phyloP scores from a whole-genome alignment of 2,797 vertebrate genomes.

The Sebastes elongatus region DNA sequence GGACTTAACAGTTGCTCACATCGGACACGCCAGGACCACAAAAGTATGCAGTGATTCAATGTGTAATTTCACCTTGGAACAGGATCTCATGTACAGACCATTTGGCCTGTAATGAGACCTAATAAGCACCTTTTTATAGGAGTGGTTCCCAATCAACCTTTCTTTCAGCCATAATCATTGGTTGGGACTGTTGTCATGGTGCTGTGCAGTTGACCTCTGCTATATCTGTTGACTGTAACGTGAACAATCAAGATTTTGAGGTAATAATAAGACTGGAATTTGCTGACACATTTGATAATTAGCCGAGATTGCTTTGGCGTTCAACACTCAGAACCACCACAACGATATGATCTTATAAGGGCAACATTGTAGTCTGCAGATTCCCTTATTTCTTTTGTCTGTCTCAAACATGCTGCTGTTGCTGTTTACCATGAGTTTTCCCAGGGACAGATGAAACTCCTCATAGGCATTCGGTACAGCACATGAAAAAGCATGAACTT shows the following conservation, averaged over 20 bases:
- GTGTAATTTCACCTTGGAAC: conserved; percentile 7
- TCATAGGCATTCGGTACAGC: not conserved
- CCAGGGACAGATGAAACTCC: not conserved
- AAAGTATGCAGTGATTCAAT: not conserved
- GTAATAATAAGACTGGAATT: not conserved
- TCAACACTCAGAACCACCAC: not conserved
- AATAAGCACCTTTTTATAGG: not conserved
- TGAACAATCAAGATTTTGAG: not conserved
- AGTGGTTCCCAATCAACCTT: not conserved
- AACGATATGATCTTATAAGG: not conserved
- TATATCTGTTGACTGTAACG: not conserved
- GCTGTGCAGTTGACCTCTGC: not conserved
- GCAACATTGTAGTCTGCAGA: not conserved
- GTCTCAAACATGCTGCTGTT: not conserved
- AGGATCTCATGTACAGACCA: not conserved
- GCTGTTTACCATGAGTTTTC: not conserved
- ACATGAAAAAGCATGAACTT: not conserved
- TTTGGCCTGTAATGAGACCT: not conserved
- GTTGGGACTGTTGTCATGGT: not conserved
- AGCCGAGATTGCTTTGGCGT: not conserved
- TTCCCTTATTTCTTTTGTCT: not conserved
- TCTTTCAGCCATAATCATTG: not conserved
- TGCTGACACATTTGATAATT: not conserved
- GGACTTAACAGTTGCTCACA: not conserved
- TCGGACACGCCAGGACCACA: not conserved